Evolutionary conservation across 2,888 invertebrate species (phyloP).

Genomic region (Leptinotarsa rubiginosa): DNA sequence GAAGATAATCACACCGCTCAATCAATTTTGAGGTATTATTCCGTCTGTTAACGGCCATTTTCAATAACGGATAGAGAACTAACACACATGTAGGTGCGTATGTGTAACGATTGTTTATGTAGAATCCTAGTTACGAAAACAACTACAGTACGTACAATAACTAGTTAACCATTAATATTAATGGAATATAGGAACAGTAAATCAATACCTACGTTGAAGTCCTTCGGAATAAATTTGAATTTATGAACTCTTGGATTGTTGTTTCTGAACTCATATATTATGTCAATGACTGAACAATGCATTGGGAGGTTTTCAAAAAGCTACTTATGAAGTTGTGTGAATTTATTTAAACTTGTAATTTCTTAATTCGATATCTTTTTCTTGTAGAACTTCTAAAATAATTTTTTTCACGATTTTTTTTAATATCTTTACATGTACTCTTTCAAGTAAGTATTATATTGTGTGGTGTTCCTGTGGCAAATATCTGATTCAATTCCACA

Average conservation of each 20-base stretch:
- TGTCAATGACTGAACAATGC: neutral
- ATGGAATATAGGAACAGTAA: slow-evolving; percentile 31
- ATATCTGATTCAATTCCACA: too few species aligned
- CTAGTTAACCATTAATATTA: slow-evolving; percentile 31
- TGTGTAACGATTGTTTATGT: slow-evolving; percentile 8
- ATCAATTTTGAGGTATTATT: neutral
- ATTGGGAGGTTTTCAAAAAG: too few species aligned
- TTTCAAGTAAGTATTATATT: too few species aligned
- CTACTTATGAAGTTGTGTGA: too few species aligned
- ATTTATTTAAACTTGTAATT: too few species aligned
- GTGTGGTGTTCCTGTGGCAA: too few species aligned
- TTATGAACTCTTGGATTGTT: slow-evolving; percentile 29
- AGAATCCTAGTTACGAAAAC: neutral
- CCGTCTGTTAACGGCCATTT: neutral
- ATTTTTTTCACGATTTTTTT: too few species aligned
- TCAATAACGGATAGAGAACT: neutral
- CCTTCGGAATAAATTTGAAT: slow-evolving; percentile 29
- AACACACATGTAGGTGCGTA: neutral
- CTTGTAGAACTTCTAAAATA: too few species aligned
- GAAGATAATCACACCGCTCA: neutral
- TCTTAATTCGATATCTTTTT: too few species aligned
- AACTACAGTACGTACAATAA: neutral
- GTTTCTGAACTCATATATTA: slow-evolving; percentile 6
- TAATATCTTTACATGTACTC: too few species aligned
- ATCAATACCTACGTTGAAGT: slow-evolving; percentile 33